Evolutionary conservation across 2,888 invertebrate species (phyloP).

Genomic region (Sipunculus nudus): DNA sequence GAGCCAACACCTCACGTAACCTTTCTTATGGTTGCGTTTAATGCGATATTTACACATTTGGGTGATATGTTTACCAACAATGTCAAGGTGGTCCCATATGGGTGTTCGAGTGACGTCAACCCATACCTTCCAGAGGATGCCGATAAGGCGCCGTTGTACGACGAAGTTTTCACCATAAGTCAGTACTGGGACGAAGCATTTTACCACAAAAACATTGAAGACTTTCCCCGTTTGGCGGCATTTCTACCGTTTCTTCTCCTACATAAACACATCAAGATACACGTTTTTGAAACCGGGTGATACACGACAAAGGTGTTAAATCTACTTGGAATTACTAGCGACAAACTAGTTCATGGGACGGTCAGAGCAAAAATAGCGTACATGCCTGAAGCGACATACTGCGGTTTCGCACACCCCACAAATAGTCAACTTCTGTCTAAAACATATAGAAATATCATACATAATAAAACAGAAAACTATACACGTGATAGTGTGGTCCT

Average conservation of each 20-base stretch:
- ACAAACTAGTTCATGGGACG: constrained; percentile 30
- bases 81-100: constrained; percentile 35
- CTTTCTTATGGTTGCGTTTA: constrained; percentile 32
- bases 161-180: constrained; percentile 38
- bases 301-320: constrained; percentile 18
- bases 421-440: constrained; percentile 24
- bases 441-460: constrained; percentile 6
- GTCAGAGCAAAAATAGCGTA: constrained; percentile 32
- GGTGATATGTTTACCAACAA: constrained; percentile 36
- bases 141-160: constrained; percentile 21
- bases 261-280: constrained; percentile 27
- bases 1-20: constrained; percentile 23
- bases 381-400: constrained; percentile 37
- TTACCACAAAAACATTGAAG: constrained; percentile 38
- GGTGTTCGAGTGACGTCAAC: constrained; percentile 34
- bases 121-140: constrained; percentile 24
- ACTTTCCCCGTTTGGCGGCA: constrained; percentile 35
- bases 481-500: constrained; percentile 10
- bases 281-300: constrained; percentile 28
- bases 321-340: constrained; percentile 27
- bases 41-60: constrained; percentile 30
- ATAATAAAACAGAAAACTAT: background rate
- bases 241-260: constrained; percentile 31
- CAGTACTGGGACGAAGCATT: constrained; percentile 36
- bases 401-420: constrained; percentile 34